Base-by-base conservation (phyloP, 2,113 vertebrate species). In the Coptodon bakossiorum region DNA sequence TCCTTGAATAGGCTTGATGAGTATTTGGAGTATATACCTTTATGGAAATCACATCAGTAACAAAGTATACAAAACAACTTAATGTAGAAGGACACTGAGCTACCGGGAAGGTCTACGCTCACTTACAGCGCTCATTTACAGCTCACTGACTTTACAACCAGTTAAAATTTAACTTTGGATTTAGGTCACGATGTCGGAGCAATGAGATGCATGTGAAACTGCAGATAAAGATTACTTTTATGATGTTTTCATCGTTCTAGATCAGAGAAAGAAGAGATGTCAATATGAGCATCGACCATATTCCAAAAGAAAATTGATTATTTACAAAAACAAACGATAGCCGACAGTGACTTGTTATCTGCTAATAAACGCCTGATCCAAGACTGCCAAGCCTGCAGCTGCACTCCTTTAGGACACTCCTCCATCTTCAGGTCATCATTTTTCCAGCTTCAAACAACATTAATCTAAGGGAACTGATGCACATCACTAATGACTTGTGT, bases 1-100 rank as follows among this genome's bases (percentile, higher is more conserved):
- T 68, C 68, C 3, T 13, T 8, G 43, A 76, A 54, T 12, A 27
- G 40, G 6, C 40, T 76, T 29, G 14, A 48, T 17, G 24, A 50
- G 27, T 48, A 31, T 17, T n/a, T 78, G 10, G 27, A 78, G 10
- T 4, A 11, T n/a, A 12, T 2, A 7, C 5, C 29, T n/a, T 52
- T 78, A 78, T 10, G 9, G 13, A 29, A 31, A 68, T 81, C 29
- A 61, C 81, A 79, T 36, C 59, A 84, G 50, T 34, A 63, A 40
- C 29, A 84, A 88, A 86, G 50, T 71, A 4, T 31, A 29, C 17
- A 48, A 85, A 84, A 86, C 81, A 9, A 9, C 85, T 73, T 9
- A 4, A 54, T 8, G 17, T 38, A 78, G n/a, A 24, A 80, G 31
- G 57, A 38, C 59, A 22, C 31, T 0, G 24, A 9, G 16, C 68